Conservation (phyloP, 1,140 invertebrate genomes). For the Hypothenemus hampei region DNA sequence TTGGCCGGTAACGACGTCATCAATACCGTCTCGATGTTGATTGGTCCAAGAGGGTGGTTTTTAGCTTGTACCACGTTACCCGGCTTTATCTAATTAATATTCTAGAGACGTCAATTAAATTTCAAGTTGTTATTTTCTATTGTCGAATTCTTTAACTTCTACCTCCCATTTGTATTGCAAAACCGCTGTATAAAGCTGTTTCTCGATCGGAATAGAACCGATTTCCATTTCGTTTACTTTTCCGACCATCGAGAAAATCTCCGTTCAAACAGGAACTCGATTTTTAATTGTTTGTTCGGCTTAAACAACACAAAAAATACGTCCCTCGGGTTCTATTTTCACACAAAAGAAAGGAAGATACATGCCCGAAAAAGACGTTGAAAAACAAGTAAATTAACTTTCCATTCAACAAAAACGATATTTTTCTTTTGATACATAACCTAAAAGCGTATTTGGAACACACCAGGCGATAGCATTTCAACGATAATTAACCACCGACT, state of each 20-base stretch:
- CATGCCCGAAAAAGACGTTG: neutral
- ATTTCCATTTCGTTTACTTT: slow-evolving; percentile 13
- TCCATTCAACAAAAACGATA: neutral
- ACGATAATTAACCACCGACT: slow-evolving; percentile 23
- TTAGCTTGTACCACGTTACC: no score
- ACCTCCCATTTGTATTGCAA: neutral
- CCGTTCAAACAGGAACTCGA: slow-evolving; percentile 15
- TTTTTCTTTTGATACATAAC: neutral
- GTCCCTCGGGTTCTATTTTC: slow-evolving; percentile 22
- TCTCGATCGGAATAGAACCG: slow-evolving; percentile 5
- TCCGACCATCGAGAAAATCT: slow-evolving; percentile 21
- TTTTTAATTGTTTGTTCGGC: slow-evolving; percentile 23
- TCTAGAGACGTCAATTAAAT: no score
- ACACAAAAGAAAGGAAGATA: neutral
- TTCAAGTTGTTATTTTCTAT: neutral
- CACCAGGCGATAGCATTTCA: slow-evolving; percentile 16
- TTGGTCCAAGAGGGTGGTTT: no score
- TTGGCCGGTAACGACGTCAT: no score
- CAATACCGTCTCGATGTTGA: no score
- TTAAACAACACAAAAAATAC: slow-evolving; percentile 20
- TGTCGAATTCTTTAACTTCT: neutral
- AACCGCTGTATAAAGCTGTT: no score
- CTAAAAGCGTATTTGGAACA: neutral
- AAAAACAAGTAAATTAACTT: neutral
- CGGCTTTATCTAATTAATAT: no score